phyloP scores from a whole-genome alignment of 1,140 invertebrate genomes.

The Neodiprion lecontei region DNA sequence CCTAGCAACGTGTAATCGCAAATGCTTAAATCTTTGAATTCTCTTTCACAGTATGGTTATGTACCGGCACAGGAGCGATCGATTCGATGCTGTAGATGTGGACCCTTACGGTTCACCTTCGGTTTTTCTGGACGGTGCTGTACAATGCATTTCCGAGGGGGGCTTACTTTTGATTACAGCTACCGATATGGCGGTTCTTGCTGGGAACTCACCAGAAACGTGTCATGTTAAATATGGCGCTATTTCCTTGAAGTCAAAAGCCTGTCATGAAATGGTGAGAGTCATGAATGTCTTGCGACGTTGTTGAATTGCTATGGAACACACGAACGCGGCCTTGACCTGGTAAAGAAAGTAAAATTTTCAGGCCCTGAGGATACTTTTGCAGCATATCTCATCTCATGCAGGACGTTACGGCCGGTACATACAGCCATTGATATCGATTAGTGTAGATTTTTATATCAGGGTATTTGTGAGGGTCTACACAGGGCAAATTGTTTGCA shows the following conservation, averaged over 20 bases:
- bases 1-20: conserved; percentile 17
- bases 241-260: conserved; percentile 83
- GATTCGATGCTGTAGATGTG: conserved; percentile 92
- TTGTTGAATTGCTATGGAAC: conserved; percentile 3
- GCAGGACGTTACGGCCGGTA: conserved; percentile 93
- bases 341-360: conserved; percentile 31
- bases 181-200: conserved; percentile 97
- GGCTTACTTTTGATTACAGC: conserved; percentile 93
- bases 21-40: conserved; percentile 10
- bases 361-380: conserved; percentile 88
- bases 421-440: conserved; percentile 87
- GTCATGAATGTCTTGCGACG: background rate
- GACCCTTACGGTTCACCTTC: conserved; percentile 98
- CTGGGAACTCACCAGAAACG: conserved; percentile 94
- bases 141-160: conserved; percentile 81
- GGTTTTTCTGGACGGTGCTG: conserved; percentile 90
- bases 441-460: conserved; percentile 98
- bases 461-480: conserved; percentile 90
- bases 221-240: conserved; percentile 96
- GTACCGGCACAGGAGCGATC: conserved; percentile 77
- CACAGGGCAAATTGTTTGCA: conserved; percentile 82
- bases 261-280: conserved; percentile 93
- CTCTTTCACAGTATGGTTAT: conserved; percentile 76
- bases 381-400: conserved; percentile 89
- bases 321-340: background rate